phyloP scores from a whole-genome alignment of 2,888 invertebrate species.

The Atethmia centrago region DNA sequence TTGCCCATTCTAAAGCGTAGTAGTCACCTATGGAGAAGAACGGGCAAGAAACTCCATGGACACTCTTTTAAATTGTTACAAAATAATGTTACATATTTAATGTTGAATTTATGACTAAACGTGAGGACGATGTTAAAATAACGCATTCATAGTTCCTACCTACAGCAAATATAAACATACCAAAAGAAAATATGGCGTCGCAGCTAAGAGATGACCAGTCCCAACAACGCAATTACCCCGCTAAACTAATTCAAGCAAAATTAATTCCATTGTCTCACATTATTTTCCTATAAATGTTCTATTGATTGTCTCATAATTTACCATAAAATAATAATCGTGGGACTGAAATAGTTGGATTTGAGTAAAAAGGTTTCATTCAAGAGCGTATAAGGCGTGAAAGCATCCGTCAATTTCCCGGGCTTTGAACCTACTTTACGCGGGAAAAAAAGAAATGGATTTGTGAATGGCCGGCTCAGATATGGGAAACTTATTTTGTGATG shows the following conservation, averaged over 20 bases:
- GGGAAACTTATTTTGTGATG: conserved; percentile 61
- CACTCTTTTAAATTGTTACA: no score
- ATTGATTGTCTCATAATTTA: conserved; percentile 47
- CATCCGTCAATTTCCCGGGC: conserved; percentile 63
- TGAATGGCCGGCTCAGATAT: conserved; percentile 61
- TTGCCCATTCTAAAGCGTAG: no score
- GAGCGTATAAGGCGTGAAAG: conserved; percentile 62
- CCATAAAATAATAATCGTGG: conserved; percentile 63
- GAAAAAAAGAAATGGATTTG: conserved; percentile 56
- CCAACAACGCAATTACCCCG: no score
- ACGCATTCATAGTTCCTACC: no score
- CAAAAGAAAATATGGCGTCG: no score
- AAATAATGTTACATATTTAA: no score
- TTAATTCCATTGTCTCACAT: conserved; percentile 5
- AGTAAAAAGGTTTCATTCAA: conserved; percentile 68
- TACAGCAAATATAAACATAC: no score
- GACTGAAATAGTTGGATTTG: conserved; percentile 58
- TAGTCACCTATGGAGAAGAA: no score
- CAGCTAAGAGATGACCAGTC: no score
- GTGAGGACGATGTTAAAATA: no score
- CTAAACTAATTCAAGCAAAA: conserved; percentile 25
- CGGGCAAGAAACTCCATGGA: no score
- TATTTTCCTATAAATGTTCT: conserved; percentile 26
- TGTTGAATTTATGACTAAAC: no score
- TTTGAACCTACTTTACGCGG: conserved; percentile 57